These are phyloP conservation scores for Helicorthomorpha holstii DNA, from an alignment of 1,140 invertebrate genomes.

Conservation along the genomic window DNA sequence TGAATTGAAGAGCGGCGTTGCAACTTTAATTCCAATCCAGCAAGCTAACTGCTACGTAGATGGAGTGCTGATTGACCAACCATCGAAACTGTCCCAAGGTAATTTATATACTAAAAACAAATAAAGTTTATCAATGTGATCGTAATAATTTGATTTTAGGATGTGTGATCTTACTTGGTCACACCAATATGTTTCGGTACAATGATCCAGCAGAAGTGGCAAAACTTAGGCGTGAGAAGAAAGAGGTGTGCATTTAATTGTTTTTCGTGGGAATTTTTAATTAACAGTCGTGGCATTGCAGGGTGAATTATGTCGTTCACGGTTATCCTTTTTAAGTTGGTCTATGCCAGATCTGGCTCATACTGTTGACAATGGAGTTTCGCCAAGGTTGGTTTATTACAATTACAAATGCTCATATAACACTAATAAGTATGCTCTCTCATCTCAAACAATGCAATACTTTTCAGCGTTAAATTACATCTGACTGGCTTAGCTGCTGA, in stretches of 20 bases:
- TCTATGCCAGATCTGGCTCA: conserved; percentile 57
- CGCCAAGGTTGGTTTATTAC: no score
- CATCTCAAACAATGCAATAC: no score
- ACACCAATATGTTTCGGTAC: conserved; percentile 81
- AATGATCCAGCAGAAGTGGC: conserved; percentile 82
- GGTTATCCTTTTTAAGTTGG: conserved; percentile 65
- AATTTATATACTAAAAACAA: conserved; percentile 16
- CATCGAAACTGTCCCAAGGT: conserved; percentile 56
- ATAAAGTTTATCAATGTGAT: not conserved
- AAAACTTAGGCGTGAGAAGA: conserved; percentile 53
- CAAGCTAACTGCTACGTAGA: conserved; percentile 66
- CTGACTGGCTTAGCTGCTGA: no score
- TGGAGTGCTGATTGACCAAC: conserved; percentile 51
- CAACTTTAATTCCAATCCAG: conserved; percentile 52
- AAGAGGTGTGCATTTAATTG: conserved; percentile 14
- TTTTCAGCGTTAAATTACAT: no score
- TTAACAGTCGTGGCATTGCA: not conserved
- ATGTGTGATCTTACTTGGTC: conserved; percentile 65
- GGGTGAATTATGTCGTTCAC: conserved; percentile 50
- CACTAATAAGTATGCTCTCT: no score
- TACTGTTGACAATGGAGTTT: no score
- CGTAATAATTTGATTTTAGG: conserved; percentile 26
- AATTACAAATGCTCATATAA: no score
- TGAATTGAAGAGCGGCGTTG: conserved; percentile 48
- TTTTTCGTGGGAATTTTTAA: not conserved